Percentiles rank a stretch among this genome's conserved stretches.
Evolutionary conservation across 2,113 vertebrate genomes (phyloP).

Genomic region (Clarias batrachus): DNA sequence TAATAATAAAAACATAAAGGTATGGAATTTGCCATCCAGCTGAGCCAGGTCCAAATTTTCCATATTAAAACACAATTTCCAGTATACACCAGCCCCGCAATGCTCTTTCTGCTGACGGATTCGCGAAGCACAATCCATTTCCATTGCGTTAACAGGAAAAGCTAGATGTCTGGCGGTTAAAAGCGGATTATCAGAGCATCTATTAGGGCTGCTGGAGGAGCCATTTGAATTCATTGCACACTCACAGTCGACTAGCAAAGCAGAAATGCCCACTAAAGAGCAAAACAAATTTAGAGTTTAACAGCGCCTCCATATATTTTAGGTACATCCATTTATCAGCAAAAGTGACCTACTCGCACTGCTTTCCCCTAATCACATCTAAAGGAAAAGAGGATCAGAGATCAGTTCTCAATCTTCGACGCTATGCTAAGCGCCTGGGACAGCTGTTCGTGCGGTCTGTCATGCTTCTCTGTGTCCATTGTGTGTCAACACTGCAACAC

Average conservation of each 20-base stretch:
- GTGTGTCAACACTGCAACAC: conserved; percentile 37
- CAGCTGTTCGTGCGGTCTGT: conserved; percentile 28
- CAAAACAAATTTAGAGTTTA: not conserved
- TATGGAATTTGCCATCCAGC: not conserved
- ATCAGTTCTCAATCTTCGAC: not conserved
- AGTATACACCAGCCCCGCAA: not conserved
- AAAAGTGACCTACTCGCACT: not conserved
- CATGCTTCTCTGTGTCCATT: conserved; percentile 20
- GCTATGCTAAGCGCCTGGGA: not conserved
- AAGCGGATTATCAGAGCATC: conserved; percentile 28
- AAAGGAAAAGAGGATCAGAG: not conserved
- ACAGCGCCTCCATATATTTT: not conserved
- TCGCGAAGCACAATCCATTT: conserved; percentile 22
- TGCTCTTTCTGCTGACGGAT: not conserved
- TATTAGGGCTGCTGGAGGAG: conserved; percentile 18
- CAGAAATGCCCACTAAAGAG: not conserved
- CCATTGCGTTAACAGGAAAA: conserved; percentile 20
- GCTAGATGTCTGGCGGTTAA: conserved; percentile 15
- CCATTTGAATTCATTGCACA: conserved; percentile 14
- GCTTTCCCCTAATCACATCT: not conserved
- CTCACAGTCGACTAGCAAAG: not conserved
- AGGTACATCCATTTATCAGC: not conserved
- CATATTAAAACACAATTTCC: not conserved
- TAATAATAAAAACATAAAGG: not conserved
- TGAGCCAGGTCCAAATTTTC: not conserved